These are phyloP conservation scores for Philereme vetulata DNA, from an alignment of 2,888 invertebrate species.

Conservation along the genomic window DNA sequence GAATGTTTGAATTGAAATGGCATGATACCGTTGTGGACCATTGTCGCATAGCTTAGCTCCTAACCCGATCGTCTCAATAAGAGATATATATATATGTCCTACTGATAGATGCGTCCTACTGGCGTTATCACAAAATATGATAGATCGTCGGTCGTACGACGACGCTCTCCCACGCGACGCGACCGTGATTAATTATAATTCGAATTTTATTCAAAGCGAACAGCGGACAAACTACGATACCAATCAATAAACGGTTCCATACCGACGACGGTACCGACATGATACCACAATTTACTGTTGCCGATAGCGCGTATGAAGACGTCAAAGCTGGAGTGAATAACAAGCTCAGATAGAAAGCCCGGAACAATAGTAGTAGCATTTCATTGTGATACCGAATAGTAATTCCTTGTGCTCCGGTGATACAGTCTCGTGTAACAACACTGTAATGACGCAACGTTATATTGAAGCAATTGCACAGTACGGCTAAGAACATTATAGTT, in stretches of 20 bases:
- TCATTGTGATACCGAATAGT: conserved; percentile 60
- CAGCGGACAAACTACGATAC: conserved; percentile 83
- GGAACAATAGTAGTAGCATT: conserved; percentile 73
- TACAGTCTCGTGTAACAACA: conserved; percentile 52
- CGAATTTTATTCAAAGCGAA: conserved; percentile 84
- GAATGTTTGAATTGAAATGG: conserved; percentile 49
- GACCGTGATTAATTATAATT: conserved; percentile 83
- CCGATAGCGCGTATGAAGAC: conserved; percentile 78
- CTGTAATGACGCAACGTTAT: conserved; percentile 52
- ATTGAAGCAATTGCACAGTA: conserved; percentile 42
- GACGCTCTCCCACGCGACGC: conserved; percentile 80
- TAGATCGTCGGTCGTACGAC: conserved; percentile 77
- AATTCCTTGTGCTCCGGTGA: conserved; percentile 24
- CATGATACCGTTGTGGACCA: conserved; percentile 58
- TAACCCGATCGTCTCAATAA: conserved; percentile 71
- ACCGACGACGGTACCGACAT: conserved; percentile 80
- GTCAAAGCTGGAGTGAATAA: conserved; percentile 72
- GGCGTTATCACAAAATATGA: conserved; percentile 84
- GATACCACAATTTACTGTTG: conserved; percentile 81
- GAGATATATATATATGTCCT: too few species aligned
- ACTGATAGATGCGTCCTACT: conserved; percentile 77
- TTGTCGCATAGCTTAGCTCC: conserved; percentile 67
- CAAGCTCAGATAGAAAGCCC: conserved; percentile 64
- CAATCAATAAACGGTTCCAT: conserved; percentile 84
- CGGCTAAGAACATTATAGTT: conserved; percentile 29